These are phyloP conservation scores for Parotia lawesii DNA, from an alignment of 2,113 vertebrate species.

Conservation along the genomic window DNA sequence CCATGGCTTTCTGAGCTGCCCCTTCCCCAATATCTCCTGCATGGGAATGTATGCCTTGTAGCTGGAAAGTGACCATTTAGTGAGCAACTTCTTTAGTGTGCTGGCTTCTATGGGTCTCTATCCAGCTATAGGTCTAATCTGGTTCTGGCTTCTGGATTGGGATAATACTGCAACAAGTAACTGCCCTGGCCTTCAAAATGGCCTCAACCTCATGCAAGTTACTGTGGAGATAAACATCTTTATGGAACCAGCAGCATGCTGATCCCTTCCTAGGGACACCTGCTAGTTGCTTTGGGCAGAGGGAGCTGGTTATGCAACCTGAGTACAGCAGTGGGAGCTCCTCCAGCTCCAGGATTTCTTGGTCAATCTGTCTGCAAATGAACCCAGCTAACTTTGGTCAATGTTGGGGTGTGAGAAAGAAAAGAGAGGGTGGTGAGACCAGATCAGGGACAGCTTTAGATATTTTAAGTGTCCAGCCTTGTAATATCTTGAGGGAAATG, in stretches of 20 bases:
- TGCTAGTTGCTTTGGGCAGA: background rate
- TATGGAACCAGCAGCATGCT: background rate
- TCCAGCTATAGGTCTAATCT: accelerated
- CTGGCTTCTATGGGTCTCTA: background rate
- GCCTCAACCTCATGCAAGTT: background rate
- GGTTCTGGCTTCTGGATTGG: background rate
- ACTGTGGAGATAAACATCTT: background rate
- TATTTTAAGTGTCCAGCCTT: background rate
- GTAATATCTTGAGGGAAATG: background rate
- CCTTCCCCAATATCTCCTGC: background rate
- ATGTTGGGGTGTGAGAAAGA: background rate
- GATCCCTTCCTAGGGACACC: background rate
- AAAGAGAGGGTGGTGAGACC: background rate
- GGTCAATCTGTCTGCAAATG: background rate
- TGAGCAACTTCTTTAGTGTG: background rate
- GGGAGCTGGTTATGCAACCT: background rate
- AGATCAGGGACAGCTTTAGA: background rate
- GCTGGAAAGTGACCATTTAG: background rate
- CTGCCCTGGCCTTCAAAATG: background rate
- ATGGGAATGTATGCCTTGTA: background rate
- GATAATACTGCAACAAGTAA: background rate
- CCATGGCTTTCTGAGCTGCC: background rate
- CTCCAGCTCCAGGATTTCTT: background rate
- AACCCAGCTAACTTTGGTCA: background rate
- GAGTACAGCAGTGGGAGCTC: background rate